Base-by-base conservation (phyloP, 1,140 invertebrate genomes). In the Aphaenogaster rudis region DNA sequence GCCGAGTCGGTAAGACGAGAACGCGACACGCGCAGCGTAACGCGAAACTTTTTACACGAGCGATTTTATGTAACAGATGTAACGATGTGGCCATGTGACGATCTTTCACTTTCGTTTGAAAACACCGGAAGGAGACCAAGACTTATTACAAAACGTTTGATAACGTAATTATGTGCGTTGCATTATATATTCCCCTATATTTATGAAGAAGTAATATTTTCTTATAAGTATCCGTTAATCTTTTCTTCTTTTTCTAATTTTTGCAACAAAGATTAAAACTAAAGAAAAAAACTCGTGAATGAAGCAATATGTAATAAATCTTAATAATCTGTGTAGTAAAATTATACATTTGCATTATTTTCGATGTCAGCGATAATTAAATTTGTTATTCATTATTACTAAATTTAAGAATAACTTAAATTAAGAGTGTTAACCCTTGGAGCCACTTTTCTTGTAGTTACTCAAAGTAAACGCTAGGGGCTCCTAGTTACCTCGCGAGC, bases 21-120 rank as follows among this genome's bases (percentile, higher is more conserved):
- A 86, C 48, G 77, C 77, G 88, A 91, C 79, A 86, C 87, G 50
- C 87, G 82, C 64, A 33, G 9, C 52, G 87, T 88, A 91, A 90
- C 72, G 71, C 64, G 87, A 90, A 79, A 91, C 89, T 52, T 88
- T 79, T 88, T 63, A 67, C 21, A 86, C 39, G 45, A 86, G 69
- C 42, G 77, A 88, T 90, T 90, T 93, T 92, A 89, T 86, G 89
- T 91, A 93, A 94, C 93, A 91, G 92, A 93, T 93, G 92, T 91
- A 88, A 88, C 90, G 87, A 80, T 50, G 63, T 72, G 61, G 87
- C 45, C 80, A 80, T 85, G 78, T 76, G 79, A 69, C 52, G 57
- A 33, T 48, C 59, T 33, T 36, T 28, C 11, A 42, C 13, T 50
- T 84, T 76, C 39, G 17, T 36, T 76, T 76, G 52, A 52, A 50